Percentiles rank a stretch among this genome's conserved stretches.
Conservation (phyloP, 2,113 vertebrate genomes). For the Macquaria australasica region DNA sequence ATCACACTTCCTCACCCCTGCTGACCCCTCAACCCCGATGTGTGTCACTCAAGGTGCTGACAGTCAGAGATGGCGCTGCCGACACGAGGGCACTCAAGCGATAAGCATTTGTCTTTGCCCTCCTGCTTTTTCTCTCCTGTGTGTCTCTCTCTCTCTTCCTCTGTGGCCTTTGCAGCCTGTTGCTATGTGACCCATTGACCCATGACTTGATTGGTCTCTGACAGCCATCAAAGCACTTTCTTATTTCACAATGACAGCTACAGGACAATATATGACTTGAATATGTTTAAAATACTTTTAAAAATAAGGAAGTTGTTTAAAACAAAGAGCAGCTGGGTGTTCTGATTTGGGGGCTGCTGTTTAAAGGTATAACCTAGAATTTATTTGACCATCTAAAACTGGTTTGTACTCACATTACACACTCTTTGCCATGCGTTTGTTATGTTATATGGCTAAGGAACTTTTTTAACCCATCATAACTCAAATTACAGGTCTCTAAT, state of each 20-base stretch:
- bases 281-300: slow-evolving; percentile 12
- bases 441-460: slow-evolving; percentile 19
- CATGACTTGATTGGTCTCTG: slow-evolving; percentile 61
- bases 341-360: slow-evolving; percentile 11
- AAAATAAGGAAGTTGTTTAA: not conserved
- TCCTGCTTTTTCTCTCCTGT: slow-evolving; percentile 40
- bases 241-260: slow-evolving; percentile 34
- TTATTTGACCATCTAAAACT: slow-evolving; percentile 39
- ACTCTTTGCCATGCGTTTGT: slow-evolving; percentile 49
- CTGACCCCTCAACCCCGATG: slow-evolving; percentile 68
- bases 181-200: slow-evolving; percentile 68
- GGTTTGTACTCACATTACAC: slow-evolving; percentile 17
- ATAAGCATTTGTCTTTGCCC: slow-evolving; percentile 67
- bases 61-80: slow-evolving; percentile 66
- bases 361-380: slow-evolving; percentile 37
- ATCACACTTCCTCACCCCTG: slow-evolving; percentile 58
- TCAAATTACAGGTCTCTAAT: slow-evolving; percentile 61
- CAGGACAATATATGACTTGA: slow-evolving; percentile 13
- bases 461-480: slow-evolving; percentile 39
- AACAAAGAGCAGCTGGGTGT: slow-evolving; percentile 6
- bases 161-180: slow-evolving; percentile 56
- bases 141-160: slow-evolving; percentile 31
- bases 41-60: slow-evolving; percentile 76
- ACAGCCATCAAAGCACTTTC: slow-evolving; percentile 61
- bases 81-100: slow-evolving; percentile 59